Base-by-base conservation (phyloP, 2,797 vertebrate species). In the Garrulus glandarius region DNA sequence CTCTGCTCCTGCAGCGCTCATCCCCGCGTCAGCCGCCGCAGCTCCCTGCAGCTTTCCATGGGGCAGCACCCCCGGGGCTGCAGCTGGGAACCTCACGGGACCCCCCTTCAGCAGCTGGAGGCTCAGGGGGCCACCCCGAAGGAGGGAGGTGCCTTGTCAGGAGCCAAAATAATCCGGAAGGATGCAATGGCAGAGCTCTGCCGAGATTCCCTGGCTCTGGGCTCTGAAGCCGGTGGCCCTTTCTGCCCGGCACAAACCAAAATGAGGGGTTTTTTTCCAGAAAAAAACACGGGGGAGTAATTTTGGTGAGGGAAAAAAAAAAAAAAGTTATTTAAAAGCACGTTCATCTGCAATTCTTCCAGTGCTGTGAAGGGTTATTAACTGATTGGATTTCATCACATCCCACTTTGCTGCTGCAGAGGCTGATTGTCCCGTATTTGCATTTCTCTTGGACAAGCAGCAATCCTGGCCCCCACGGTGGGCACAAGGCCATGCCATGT, bases 361-460 rank as follows among this genome's bases (percentile, higher is more conserved):
- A 15, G 76, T 56, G 93, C 93, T 17, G 13, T 71, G 85, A 78
- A 86, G 86, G 81, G 91, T 75, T 84, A 87, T 94, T 92, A 94
- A 63, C 91, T 96, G 95, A 94, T 95, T 95, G 86, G 94, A 83
- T 92, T 95, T 92, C 91, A 92, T 94, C 89, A 94, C 61, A 17
- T 76, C 21, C 59, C 29, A 5, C 94, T 84, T 4, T 1, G 84
- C 89, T 79, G 89, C 84, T 5, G 11, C 11, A 0, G 36, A 53
- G 81, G 65, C 63, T 96, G 96, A 93, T 95, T 95, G 94, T 91
- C 80, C 94, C 7, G 0, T 15, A 89, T 95, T 94, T 95, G 91
- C 91, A 96, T 96, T 95, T 91, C 87, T 43, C 74, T 5, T 55
- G 89, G 91, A 56, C 92, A 24, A 60, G 57, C 64, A 85, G 81